Evolutionary conservation across 1,140 invertebrate genomes (phyloP), one percentile per base, ranked within the genome.

Genomic region (Drosophila nikananu): DNA sequence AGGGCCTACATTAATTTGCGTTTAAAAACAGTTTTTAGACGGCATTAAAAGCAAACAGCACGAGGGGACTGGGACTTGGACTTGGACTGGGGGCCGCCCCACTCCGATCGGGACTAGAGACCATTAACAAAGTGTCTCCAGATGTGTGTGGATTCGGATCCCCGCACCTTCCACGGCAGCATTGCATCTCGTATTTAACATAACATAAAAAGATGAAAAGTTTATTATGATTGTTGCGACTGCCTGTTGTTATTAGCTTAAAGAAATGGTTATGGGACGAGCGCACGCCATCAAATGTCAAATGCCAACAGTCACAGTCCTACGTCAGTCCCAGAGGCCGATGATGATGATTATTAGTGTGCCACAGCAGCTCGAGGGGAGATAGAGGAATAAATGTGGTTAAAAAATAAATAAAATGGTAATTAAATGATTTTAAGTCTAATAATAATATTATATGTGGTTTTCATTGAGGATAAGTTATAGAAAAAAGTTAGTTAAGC

Each of bases 101-200:
- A 30, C 48, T 55, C 41, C 27, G 42, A 62, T 71, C 48, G 46
- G 25, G 58, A 61, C 37, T 48, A 60, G 68, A 72, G 49, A 66
- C 86, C 86, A 90, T 90, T 90, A 90, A 89, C 81, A 89, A 89
- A 89, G 86, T 89, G 86, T 89, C 86, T 90, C 86, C 86, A 89
- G 86, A 89, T 89, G 86, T 89, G 73, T 67, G 65, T 55, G 37
- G 72, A 81, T 61, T 61, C 19, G 35, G 35, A 54, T 21, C 39
- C 46, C 66, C 30, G 17, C 37, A 30, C 67, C 67, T 73, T 77
- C 62, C 42, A 64, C 46, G 78, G 73, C 74, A 76, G 60, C 82
- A 23, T 21, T 23, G 48, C 23, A 70, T 86, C 84, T 86, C 86
- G 78, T 81, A 89, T 90, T 90, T 90, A 90, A 89, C 86, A 83